Evolutionary conservation across 1,140 invertebrate species (phyloP).

Genomic region (Nomia melanderi): DNA sequence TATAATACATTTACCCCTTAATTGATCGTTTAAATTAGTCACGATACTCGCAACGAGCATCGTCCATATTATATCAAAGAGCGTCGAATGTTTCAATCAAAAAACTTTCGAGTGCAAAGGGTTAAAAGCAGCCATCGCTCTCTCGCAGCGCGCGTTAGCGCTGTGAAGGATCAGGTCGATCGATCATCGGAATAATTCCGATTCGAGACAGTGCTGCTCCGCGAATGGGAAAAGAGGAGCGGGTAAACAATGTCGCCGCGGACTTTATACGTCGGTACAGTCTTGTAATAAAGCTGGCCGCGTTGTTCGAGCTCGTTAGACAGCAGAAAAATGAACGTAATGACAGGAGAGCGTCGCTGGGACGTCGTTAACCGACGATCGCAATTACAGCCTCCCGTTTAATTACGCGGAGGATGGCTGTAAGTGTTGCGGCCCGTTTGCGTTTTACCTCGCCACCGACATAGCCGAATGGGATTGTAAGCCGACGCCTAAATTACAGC

Average conservation of each 20-base stretch:
- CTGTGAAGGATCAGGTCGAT: too few species aligned
- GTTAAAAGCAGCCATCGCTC: too few species aligned
- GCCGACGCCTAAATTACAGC: slow-evolving; percentile 23
- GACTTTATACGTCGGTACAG: background rate
- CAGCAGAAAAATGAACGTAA: slow-evolving; percentile 13
- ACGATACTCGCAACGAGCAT: too few species aligned
- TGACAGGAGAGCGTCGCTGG: slow-evolving; percentile 6
- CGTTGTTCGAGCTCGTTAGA: background rate
- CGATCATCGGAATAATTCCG: background rate
- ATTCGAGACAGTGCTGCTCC: background rate
- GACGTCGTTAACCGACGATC: slow-evolving; percentile 13
- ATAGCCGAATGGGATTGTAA: background rate
- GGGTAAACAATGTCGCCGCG: background rate
- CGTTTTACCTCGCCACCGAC: background rate
- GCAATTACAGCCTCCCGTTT: slow-evolving; percentile 31
- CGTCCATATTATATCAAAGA: too few species aligned
- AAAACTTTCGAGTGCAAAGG: too few species aligned
- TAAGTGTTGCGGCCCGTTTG: slow-evolving; percentile 1
- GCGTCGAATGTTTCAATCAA: too few species aligned
- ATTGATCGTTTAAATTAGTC: too few species aligned
- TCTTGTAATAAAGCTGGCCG: background rate
- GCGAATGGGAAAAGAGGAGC: background rate
- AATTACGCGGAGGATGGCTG: slow-evolving; percentile 28
- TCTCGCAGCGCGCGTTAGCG: too few species aligned
- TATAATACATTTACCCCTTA: too few species aligned